A percentile compares a stretch with the other conserved stretches of the same genome.
Evolutionary conservation across 2,113 vertebrate species (phyloP).

Genomic region (Solea senegalensis): DNA sequence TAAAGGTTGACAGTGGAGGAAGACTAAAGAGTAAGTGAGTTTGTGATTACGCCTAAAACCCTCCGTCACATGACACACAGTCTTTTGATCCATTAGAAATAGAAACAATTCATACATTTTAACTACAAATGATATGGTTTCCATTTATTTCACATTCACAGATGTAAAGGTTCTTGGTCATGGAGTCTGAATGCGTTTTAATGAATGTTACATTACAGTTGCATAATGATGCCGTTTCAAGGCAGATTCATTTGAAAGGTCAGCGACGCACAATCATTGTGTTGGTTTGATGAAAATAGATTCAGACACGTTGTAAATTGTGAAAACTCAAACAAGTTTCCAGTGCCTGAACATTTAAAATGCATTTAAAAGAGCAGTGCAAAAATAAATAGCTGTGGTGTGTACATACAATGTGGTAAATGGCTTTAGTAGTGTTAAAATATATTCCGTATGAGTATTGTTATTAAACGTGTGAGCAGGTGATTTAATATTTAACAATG

Average conservation of each 20-base stretch:
- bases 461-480: neutral
- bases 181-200: neutral
- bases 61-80: too few relatives aligned
- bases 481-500: neutral
- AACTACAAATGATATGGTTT: neutral
- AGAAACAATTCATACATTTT: too few relatives aligned
- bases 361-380: neutral
- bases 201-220: neutral
- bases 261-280: neutral
- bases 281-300: conserved; percentile 6
- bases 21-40: too few relatives aligned
- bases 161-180: neutral
- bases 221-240: neutral
- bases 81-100: neutral
- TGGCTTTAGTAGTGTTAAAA: too few relatives aligned
- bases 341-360: neutral
- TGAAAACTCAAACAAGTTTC: conserved; percentile 8
- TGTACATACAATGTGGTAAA: neutral
- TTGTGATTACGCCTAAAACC: too few relatives aligned
- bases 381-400: neutral
- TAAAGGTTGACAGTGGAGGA: too few relatives aligned
- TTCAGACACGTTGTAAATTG: conserved; percentile 1
- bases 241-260: neutral
- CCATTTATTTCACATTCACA: neutral
- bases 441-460: neutral